These are phyloP conservation scores for Neolamprologus modestus DNA, from an alignment of 2,113 vertebrate genomes.

Conservation along the genomic window DNA sequence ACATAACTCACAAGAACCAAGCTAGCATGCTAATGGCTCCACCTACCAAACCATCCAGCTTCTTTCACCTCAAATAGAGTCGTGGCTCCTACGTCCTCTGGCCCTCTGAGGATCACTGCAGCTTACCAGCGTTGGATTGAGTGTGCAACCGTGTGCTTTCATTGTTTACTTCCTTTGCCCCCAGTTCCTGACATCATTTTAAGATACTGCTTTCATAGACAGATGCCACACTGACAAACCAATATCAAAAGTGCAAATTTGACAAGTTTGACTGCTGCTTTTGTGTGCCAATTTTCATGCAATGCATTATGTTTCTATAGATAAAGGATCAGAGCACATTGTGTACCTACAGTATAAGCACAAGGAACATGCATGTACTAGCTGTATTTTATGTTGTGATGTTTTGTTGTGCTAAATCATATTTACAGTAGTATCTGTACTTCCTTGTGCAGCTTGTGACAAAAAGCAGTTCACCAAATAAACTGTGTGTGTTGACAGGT, in stretches of 20 bases:
- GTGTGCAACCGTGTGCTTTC: not conserved
- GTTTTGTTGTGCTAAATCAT: not conserved
- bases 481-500: not conserved
- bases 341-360: not conserved
- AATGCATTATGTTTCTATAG: not conserved
- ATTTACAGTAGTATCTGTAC: not conserved
- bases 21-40: slow-evolving; percentile 82
- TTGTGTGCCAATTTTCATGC: slow-evolving; percentile 18
- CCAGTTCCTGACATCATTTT: not conserved
- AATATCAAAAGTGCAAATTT: not conserved
- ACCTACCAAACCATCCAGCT: slow-evolving; percentile 73
- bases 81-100: not conserved
- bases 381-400: not conserved
- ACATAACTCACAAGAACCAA: slow-evolving; percentile 87
- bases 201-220: not conserved
- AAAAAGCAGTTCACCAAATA: not conserved
- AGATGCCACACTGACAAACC: not conserved
- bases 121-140: not conserved
- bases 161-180: not conserved
- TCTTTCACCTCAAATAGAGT: slow-evolving; percentile 76
- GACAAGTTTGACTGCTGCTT: not conserved
- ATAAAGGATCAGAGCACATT: not conserved
- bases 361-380: not conserved
- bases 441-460: not conserved
- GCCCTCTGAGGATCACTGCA: not conserved